phyloP scores from a whole-genome alignment of 2,888 invertebrate genomes.

The Patella caerulea region DNA sequence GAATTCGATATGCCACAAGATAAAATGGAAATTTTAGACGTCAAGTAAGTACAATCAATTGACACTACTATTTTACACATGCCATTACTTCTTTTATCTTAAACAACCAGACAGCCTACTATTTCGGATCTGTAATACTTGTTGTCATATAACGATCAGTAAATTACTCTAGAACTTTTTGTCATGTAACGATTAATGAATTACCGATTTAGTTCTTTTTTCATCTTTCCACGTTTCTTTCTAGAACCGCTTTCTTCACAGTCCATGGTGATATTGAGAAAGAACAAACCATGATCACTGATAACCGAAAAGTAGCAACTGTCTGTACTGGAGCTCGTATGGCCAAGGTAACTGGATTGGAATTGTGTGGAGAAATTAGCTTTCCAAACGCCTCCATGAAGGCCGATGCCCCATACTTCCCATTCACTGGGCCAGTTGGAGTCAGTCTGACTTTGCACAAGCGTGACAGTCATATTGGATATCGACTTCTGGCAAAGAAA shows the following conservation, averaged over 20 bases:
- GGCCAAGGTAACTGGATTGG: slow-evolving; percentile 84
- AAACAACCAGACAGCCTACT: no score
- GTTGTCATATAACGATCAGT: no score
- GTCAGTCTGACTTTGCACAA: slow-evolving; percentile 43
- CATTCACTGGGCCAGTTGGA: slow-evolving; percentile 44
- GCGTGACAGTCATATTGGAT: slow-evolving; percentile 43
- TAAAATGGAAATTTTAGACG: slow-evolving; percentile 87
- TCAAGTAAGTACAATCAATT: slow-evolving; percentile 70
- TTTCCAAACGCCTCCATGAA: slow-evolving; percentile 78
- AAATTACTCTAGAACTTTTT: no score
- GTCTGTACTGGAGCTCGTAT: slow-evolving; percentile 55
- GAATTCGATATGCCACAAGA: slow-evolving; percentile 86
- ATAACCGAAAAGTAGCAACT: slow-evolving; percentile 75
- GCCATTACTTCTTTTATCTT: no score
- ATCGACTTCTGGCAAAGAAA: slow-evolving; percentile 43
- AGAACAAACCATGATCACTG: slow-evolving; percentile 78
- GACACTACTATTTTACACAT: no score
- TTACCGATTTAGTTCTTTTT: no score
- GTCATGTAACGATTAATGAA: no score
- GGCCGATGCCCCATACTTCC: slow-evolving; percentile 66
- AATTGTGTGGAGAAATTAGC: slow-evolving; percentile 83
- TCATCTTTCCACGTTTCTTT: slow-evolving; percentile 6
- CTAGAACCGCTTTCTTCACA: slow-evolving; percentile 49
- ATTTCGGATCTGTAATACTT: no score
- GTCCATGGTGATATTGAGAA: slow-evolving; percentile 74